Conservation (phyloP, 2,797 vertebrate species). For the Podargus strigoides region DNA sequence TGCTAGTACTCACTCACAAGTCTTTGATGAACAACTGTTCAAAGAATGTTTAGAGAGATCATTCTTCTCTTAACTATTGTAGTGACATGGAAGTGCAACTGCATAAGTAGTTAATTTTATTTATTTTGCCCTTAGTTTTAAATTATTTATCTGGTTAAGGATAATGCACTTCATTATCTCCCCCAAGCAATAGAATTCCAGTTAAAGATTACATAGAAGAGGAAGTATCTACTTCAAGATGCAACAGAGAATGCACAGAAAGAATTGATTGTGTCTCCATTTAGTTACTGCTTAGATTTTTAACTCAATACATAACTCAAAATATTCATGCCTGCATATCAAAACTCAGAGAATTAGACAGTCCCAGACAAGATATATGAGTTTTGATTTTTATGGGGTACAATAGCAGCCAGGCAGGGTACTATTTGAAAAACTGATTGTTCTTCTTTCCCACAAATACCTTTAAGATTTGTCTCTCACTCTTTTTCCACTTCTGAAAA, state of each 20-base stretch:
- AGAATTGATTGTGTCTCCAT: background rate
- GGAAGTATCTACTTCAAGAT: background rate
- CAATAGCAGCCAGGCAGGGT: background rate
- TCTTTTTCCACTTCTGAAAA: background rate
- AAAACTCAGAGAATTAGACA: background rate
- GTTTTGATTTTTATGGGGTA: background rate
- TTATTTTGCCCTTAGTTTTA: background rate
- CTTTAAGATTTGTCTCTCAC: background rate
- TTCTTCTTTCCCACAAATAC: background rate
- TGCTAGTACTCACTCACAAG: background rate
- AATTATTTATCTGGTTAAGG: background rate
- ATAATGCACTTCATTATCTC: background rate
- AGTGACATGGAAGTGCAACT: background rate
- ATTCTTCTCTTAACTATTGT: background rate
- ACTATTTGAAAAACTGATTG: background rate
- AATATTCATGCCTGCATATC: background rate
- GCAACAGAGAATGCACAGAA: background rate
- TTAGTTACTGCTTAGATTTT: background rate
- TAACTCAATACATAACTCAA: background rate
- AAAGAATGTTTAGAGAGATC: background rate
- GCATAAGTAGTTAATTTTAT: background rate
- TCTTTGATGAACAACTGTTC: background rate
- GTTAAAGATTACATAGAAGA: background rate
- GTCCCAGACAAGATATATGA: background rate
- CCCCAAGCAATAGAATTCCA: background rate